Evolutionary conservation across 1,140 invertebrate species (phyloP).

Genomic region (Contarinia nasturtii): DNA sequence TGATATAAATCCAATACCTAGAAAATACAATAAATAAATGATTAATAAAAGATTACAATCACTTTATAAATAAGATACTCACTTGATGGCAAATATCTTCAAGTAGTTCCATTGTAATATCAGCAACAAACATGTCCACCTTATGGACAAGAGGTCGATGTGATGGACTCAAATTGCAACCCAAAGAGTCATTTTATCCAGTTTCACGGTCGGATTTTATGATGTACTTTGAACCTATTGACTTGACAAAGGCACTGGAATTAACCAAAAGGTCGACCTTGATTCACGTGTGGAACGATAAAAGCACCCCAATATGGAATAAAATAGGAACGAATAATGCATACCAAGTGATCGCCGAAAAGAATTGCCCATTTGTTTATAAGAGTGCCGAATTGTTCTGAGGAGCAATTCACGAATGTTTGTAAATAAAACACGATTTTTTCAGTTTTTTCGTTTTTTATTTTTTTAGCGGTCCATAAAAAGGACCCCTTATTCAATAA

Average conservation of each 20-base stretch:
- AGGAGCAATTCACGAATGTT: too few relatives aligned
- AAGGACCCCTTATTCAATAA: too few relatives aligned
- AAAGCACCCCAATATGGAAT: not conserved
- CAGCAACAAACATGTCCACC: too few relatives aligned
- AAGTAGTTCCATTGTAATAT: too few relatives aligned
- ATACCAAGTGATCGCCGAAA: not conserved
- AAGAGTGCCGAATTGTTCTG: too few relatives aligned
- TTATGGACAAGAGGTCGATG: not conserved
- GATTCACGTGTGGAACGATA: not conserved
- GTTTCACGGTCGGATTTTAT: not conserved
- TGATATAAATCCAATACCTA: conserved; percentile 56
- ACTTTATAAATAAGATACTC: too few relatives aligned
- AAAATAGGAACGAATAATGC: not conserved
- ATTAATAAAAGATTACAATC: too few relatives aligned
- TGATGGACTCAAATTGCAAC: not conserved
- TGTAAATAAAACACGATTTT: too few relatives aligned
- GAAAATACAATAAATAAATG: too few relatives aligned
- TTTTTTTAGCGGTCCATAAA: too few relatives aligned
- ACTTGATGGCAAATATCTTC: too few relatives aligned
- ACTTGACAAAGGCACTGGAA: not conserved
- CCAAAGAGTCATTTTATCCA: not conserved
- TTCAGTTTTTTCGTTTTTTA: too few relatives aligned
- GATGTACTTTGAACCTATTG: not conserved
- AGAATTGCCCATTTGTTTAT: not conserved
- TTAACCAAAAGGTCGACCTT: not conserved